Conservation (phyloP, 2,113 vertebrate genomes). For the Vidua macroura region DNA sequence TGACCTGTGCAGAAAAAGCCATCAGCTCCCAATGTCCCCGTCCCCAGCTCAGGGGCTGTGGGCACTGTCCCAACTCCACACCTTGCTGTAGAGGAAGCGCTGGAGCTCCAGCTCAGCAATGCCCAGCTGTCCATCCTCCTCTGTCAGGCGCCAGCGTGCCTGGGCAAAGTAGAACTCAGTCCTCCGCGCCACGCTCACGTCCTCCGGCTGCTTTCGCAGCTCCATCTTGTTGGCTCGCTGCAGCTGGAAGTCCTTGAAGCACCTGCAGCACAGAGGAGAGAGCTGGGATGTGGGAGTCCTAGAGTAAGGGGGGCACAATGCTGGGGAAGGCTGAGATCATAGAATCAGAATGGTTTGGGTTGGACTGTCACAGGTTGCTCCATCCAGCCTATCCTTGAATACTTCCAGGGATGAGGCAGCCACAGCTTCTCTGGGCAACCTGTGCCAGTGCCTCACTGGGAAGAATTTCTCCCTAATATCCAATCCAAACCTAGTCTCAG, state of each 20-base stretch:
- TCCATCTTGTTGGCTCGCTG: slow-evolving; percentile 96
- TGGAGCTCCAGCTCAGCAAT: slow-evolving; percentile 97
- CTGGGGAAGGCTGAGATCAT: neutral
- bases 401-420: neutral
- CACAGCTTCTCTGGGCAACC: neutral
- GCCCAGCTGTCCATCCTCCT: slow-evolving; percentile 96
- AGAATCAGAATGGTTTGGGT: neutral
- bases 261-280: slow-evolving; percentile 69
- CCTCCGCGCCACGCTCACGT: slow-evolving; percentile 90
- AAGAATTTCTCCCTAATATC: neutral
- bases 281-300: neutral
- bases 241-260: slow-evolving; percentile 98
- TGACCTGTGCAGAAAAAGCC: slow-evolving; percentile 76
- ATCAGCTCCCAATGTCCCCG: rapidly evolving
- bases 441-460: neutral
- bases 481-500: neutral
- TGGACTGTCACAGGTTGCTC: neutral
- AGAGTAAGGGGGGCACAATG: rapidly evolving
- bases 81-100: slow-evolving; percentile 98
- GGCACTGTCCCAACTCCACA: neutral
- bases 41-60: neutral
- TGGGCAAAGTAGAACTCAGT: slow-evolving; percentile 97
- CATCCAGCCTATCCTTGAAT: neutral
- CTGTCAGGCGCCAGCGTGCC: slow-evolving; percentile 94
- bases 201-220: slow-evolving; percentile 91